phyloP scores from a whole-genome alignment of 2,113 vertebrate species.

The Patagioenas fasciata region DNA sequence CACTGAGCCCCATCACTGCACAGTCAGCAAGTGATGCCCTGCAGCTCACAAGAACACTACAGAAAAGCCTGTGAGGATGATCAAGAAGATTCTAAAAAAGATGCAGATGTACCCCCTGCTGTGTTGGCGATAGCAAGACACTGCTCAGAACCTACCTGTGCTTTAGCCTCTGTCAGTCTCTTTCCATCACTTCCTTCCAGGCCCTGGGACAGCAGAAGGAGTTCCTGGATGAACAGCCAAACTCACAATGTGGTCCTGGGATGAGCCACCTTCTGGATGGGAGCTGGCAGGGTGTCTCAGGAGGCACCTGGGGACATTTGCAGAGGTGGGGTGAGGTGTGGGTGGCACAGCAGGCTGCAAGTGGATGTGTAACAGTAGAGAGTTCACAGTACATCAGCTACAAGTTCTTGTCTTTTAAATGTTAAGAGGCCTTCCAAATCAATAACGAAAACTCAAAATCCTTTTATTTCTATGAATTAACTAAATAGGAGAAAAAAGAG shows the following conservation, averaged over 20 bases:
- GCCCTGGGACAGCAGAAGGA: no score
- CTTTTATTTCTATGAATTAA: neutral
- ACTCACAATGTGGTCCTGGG: accelerated
- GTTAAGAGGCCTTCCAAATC: neutral
- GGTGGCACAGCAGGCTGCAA: neutral
- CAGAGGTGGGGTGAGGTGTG: neutral
- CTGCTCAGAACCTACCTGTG: neutral
- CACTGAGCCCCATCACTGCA: accelerated
- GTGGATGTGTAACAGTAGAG: neutral
- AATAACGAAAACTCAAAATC: neutral
- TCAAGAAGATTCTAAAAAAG: neutral
- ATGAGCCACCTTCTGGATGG: neutral
- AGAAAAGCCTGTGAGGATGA: neutral
- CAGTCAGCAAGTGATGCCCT: accelerated
- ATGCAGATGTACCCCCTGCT: neutral
- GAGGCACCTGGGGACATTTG: neutral
- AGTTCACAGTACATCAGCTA: accelerated
- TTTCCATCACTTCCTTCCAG: neutral
- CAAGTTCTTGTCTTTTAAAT: neutral
- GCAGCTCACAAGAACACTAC: no score
- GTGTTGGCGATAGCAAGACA: accelerated
- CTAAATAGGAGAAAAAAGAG: neutral
- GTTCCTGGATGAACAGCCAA: neutral
- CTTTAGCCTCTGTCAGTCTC: neutral
- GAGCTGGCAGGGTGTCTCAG: neutral